Evolutionary conservation across 2,113 vertebrate genomes (phyloP).

Genomic region (Prochilodus magdalenae): DNA sequence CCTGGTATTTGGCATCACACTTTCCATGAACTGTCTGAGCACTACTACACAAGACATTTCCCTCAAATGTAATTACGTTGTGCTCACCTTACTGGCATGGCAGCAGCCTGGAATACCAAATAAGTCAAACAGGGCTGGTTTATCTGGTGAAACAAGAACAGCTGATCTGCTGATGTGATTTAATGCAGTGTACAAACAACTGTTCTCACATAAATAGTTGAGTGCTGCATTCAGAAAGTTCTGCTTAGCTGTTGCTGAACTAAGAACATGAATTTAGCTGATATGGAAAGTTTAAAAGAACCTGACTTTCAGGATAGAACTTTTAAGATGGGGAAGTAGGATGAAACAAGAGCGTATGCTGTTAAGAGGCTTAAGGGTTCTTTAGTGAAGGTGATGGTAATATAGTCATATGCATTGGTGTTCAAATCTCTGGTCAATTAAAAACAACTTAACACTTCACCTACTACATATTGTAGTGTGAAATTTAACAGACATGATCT

Average conservation of each 20-base stretch:
- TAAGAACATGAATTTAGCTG: neutral
- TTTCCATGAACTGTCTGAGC: neutral
- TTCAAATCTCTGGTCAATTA: no score
- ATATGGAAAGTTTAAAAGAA: neutral
- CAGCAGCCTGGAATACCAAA: neutral
- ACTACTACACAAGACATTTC: neutral
- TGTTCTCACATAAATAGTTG: no score
- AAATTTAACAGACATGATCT: no score
- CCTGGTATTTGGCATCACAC: neutral
- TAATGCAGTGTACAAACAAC: neutral
- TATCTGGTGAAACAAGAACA: neutral
- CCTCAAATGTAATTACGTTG: neutral
- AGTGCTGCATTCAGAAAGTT: no score
- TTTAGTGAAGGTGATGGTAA: no score
- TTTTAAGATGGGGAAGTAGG: neutral
- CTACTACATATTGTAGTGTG: no score
- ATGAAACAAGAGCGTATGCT: neutral
- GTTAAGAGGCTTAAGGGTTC: no score
- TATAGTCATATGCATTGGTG: no score
- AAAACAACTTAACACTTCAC: no score
- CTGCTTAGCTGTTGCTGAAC: no score
- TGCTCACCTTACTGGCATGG: neutral
- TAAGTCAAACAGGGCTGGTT: neutral
- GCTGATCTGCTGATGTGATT: neutral
- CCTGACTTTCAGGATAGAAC: neutral